These are phyloP conservation scores for Himalopsyche kuldschensis DNA, from an alignment of 2,888 invertebrate genomes.

Conservation along the genomic window DNA sequence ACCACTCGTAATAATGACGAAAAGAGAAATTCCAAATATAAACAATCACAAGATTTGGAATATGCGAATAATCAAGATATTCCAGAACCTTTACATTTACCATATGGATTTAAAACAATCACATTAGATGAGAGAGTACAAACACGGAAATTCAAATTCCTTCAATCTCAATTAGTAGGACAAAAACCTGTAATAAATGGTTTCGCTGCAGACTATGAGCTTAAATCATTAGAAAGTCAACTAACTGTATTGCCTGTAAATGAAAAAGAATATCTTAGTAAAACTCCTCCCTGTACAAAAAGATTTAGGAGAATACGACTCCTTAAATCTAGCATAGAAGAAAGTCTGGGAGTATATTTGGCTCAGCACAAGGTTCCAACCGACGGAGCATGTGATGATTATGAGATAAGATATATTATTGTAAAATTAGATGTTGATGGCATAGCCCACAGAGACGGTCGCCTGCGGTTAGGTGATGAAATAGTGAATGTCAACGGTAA, in stretches of 20 bases:
- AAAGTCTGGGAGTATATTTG: conserved; percentile 71
- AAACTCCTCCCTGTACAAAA: conserved; percentile 63
- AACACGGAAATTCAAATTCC: conserved; percentile 56
- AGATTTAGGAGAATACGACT: conserved; percentile 68
- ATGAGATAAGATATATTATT: conserved; percentile 65
- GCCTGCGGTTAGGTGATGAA: conserved; percentile 83
- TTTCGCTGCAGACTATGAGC: conserved; percentile 44
- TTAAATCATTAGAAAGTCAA: conserved; percentile 48
- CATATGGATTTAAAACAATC: conserved; percentile 55
- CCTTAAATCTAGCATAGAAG: conserved; percentile 66
- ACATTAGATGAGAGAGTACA: conserved; percentile 57
- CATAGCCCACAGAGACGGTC: conserved; percentile 76
- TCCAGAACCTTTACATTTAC: conserved; percentile 44
- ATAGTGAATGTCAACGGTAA: conserved; percentile 86
- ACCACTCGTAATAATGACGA: not conserved
- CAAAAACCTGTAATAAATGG: conserved; percentile 47
- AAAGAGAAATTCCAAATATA: not conserved
- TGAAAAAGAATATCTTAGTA: conserved; percentile 55
- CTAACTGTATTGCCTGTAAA: conserved; percentile 45
- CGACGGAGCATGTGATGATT: conserved; percentile 56
- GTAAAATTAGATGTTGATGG: conserved; percentile 67
- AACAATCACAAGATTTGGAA: conserved; percentile 41
- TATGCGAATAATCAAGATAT: conserved; percentile 41
- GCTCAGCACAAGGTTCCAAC: conserved; percentile 67
- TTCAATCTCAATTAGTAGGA: conserved; percentile 54